Conservation (phyloP, 1,140 invertebrate genomes). For the Rhysida immarginata region DNA sequence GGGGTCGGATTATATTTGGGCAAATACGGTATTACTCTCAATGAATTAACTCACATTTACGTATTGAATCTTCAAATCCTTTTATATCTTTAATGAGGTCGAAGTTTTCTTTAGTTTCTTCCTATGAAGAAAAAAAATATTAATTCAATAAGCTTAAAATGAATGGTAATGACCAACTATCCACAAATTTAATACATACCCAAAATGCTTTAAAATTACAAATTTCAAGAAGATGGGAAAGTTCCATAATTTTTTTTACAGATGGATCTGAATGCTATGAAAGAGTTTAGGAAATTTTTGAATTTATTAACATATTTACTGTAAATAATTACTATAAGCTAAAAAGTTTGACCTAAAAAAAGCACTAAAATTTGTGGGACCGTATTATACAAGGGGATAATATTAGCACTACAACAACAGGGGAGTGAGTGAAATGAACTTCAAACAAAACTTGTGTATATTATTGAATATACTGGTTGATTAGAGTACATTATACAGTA, state of each 20-base stretch:
- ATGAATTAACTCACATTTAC: conserved; percentile 70
- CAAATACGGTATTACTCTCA: no score
- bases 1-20: no score
- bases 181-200: conserved; percentile 30
- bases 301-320: no score
- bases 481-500: no score
- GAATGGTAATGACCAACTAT: not conserved
- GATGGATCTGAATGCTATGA: conserved; percentile 63
- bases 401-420: no score
- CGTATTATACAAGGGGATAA: no score
- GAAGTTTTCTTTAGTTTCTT: conserved; percentile 9
- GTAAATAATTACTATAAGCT: no score
- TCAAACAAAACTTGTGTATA: no score
- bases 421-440: no score
- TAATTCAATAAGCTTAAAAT: not conserved
- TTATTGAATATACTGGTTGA: no score
- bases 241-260: conserved; percentile 67
- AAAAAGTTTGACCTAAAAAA: no score
- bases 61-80: conserved; percentile 89
- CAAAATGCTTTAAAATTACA: conserved; percentile 88
- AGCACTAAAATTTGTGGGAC: no score
- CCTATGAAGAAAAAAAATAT: conserved; percentile 2
- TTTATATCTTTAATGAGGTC: conserved; percentile 34
- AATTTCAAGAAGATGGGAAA: conserved; percentile 80
- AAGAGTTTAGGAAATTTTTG: conserved; percentile 16